Base-by-base conservation (phyloP, 2,113 vertebrate species). In the Felis chaus region DNA sequence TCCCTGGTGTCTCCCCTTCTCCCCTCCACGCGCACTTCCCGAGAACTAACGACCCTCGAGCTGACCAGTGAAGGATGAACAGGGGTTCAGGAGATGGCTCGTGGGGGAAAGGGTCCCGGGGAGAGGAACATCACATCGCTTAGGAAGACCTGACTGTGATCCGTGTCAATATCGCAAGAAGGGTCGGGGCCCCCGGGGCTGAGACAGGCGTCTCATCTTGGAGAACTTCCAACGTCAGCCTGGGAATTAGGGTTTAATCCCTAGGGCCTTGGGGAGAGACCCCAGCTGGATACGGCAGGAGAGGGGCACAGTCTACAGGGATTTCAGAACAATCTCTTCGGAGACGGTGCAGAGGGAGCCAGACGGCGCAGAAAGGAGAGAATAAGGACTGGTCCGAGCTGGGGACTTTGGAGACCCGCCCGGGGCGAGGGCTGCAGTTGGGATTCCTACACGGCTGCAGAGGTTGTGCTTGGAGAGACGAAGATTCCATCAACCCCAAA, bases 251-350 rank as follows among this genome's bases (percentile, higher is more conserved):
- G 66, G 39, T 50, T n/a, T 45, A 21, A 41, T 7, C 29, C 19
- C 0, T 12, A 80, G 33, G 36, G 7, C 27, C 19, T 12, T 0
- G 5, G 53, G 18, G 80, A 65, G 80, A 65, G 55, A 18, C 19
- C 31, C 3, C 21, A 27, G 76, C 13, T 13, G 3, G 18, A 14
- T 2, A 36, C 0, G 0, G 0, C 13, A 33, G 71, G 53, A 25
- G 29, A 5, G 13, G 33, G 63, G 27, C 27, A 10, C 0, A 0
- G 14, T 33, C 4, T 8, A 11, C 0, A 0, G 39, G 18, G 55
- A 11, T n/a, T 50, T 14, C 5, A 15, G 39, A 65, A 8, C 41
- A 5, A 1, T 27, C 3, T 65, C 48, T 33, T 14, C 0, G 29
- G 50, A 48, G 27, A 11, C 1, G 6, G 12, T 6, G 0, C 0